Evolutionary conservation across 1,140 invertebrate genomes (phyloP), one percentile per base, ranked within the genome.

Genomic region (Potamilus streckersoni): DNA sequence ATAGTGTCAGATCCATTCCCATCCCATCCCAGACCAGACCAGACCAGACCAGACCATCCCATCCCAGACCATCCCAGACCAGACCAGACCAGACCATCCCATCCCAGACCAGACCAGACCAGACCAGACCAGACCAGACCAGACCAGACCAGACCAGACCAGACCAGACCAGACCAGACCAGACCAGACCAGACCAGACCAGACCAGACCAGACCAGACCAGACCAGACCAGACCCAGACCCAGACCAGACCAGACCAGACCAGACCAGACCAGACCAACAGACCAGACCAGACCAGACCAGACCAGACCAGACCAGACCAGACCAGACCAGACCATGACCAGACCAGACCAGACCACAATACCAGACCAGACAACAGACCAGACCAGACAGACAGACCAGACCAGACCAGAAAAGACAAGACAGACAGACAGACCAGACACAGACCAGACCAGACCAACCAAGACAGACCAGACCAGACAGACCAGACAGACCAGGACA

Each of bases 21-120:
- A 64, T 13, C 17, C 12, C 62, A 64, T 12, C 27, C 20, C 62
- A 64, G 12, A 23, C 62, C 62, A 64, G 62, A 64, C 62, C 62
- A 64, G 62, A 20, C 62, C 62, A 64, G 62, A 14, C 62, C 62
- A 64, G 12, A 23, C 62, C 62, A 64, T 14, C n/a, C 62, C 13
- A 23, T 12, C 12, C 62, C 62, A 23, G n/a, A n/a, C n/a, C n/a
- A n/a, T n/a, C n/a, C n/a, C n/a, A n/a, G n/a, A n/a, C n/a, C n/a
- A n/a, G n/a, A n/a, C n/a, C n/a, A n/a, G 12, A 64, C 62, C 62
- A 64, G 20, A 64, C 12, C 62, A 64, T 12, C 27, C 20, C 62
- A 64, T 20, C 17, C 62, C 62, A 64, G 62, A 64, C 62, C 62
- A 64, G 62, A 20, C 62, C 62, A 64, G 62, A 14, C 62, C 62